These are phyloP conservation scores for Apamea sordens DNA, from an alignment of 2,888 invertebrate genomes.

Conservation along the genomic window DNA sequence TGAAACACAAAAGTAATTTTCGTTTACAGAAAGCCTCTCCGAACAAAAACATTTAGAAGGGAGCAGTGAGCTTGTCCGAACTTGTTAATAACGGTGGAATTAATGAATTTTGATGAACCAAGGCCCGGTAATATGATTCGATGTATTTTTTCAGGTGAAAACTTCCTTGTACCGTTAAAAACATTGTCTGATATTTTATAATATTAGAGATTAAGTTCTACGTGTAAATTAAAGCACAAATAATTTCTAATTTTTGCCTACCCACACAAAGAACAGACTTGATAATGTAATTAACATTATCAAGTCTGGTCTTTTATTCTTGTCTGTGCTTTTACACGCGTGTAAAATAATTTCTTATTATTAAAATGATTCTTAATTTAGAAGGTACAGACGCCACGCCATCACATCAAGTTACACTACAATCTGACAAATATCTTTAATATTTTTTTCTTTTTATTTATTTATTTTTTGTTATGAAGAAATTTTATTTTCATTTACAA, in stretches of 20 bases:
- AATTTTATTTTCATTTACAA: no score
- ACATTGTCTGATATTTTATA: conserved; percentile 9
- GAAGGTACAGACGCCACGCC: no score
- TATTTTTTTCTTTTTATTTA: no score
- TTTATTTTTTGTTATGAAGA: no score
- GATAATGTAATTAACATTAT: no score
- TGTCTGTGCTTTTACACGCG: neutral
- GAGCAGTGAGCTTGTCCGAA: conserved; percentile 39
- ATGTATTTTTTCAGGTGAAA: conserved; percentile 55
- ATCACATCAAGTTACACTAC: no score
- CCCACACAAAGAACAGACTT: no score
- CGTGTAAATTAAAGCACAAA: no score
- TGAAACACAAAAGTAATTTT: conserved; percentile 58
- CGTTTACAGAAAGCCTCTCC: conserved; percentile 53
- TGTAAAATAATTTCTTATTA: no score
- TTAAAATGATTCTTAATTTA: no score
- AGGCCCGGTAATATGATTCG: conserved; percentile 20
- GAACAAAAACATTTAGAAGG: conserved; percentile 45
- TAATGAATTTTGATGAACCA: conserved; percentile 56
- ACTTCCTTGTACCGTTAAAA: conserved; percentile 15
- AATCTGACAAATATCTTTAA: no score
- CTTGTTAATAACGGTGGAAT: conserved; percentile 49
- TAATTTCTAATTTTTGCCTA: neutral
- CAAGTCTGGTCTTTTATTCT: neutral
- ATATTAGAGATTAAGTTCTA: no score